Percentiles rank a stretch among this genome's conserved stretches.
phyloP scores from a whole-genome alignment of 2,797 vertebrate genomes.

The Alouatta caraya region DNA sequence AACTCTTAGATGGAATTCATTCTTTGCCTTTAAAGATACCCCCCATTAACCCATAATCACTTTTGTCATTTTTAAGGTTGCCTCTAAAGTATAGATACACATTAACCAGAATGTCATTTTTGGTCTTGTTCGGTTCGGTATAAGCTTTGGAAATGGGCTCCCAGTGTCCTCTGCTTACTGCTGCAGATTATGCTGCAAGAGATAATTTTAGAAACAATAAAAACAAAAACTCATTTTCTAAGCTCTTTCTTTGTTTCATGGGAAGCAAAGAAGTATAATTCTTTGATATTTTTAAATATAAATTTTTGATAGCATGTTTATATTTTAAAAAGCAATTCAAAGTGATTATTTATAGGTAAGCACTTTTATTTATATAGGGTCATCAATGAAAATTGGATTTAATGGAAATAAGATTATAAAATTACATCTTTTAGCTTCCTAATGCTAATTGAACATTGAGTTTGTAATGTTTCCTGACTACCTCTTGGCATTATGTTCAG shows the following conservation, averaged over 20 bases:
- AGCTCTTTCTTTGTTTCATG: neutral
- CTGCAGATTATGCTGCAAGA: neutral
- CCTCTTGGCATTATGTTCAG: neutral
- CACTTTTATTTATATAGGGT: neutral
- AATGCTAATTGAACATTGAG: neutral
- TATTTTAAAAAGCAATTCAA: neutral
- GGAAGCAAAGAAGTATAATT: neutral
- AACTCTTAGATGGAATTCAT: neutral
- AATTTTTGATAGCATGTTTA: neutral
- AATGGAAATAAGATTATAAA: constrained; percentile 45
- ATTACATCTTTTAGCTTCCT: constrained; percentile 40
- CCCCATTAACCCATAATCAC: neutral
- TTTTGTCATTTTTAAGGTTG: neutral
- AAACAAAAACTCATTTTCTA: neutral
- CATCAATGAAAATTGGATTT: constrained; percentile 42
- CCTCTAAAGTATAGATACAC: neutral
- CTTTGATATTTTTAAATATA: neutral
- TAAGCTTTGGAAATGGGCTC: neutral
- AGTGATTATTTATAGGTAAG: constrained; percentile 9
- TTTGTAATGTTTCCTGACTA: neutral
- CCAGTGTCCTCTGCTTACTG: neutral
- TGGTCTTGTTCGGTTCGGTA: neutral
- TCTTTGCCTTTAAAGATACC: neutral
- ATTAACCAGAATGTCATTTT: neutral
- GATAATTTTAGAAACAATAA: neutral